Evolutionary conservation across 2,113 vertebrate genomes (phyloP).

Genomic region (Delphinapterus leucas): DNA sequence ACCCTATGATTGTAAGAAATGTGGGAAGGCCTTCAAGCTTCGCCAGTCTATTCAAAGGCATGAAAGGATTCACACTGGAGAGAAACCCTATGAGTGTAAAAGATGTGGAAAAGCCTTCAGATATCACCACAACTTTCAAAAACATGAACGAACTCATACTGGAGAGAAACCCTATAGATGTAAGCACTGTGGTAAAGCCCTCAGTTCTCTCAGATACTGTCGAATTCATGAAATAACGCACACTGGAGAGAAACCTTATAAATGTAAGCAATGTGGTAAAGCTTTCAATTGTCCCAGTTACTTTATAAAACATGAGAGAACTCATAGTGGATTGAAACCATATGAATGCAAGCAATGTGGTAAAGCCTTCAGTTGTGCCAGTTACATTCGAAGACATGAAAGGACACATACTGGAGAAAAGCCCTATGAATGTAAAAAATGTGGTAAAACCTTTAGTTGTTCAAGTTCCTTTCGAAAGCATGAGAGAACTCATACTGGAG

Average conservation of each 20-base stretch:
- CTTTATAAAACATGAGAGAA: conserved; percentile 1
- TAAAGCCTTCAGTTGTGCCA: not conserved
- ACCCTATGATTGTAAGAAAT: conserved; percentile 56
- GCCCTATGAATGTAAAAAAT: conserved; percentile 19
- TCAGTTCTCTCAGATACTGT: conserved; percentile 61
- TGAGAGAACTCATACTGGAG: not conserved
- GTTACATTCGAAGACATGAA: conserved; percentile 11
- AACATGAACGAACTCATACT: conserved; percentile 65
- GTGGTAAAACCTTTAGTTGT: not conserved
- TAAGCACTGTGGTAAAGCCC: conserved; percentile 64
- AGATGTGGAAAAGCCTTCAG: conserved; percentile 59
- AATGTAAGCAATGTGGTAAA: conserved; percentile 11
- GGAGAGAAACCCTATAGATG: conserved; percentile 70
- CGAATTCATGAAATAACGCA: conserved; percentile 57
- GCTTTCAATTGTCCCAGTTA: not conserved
- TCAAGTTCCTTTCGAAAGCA: not conserved
- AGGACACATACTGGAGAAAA: not conserved
- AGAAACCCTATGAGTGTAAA: conserved; percentile 62
- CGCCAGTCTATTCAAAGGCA: conserved; percentile 31
- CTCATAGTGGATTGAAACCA: not conserved
- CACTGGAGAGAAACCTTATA: conserved; percentile 45
- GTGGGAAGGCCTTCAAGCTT: conserved; percentile 50
- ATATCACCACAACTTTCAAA: conserved; percentile 40
- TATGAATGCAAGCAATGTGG: not conserved
- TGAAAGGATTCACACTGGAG: conserved; percentile 49